These are phyloP conservation scores for Capitella teleta DNA, from an alignment of 1,140 invertebrate species.

Conservation along the genomic window DNA sequence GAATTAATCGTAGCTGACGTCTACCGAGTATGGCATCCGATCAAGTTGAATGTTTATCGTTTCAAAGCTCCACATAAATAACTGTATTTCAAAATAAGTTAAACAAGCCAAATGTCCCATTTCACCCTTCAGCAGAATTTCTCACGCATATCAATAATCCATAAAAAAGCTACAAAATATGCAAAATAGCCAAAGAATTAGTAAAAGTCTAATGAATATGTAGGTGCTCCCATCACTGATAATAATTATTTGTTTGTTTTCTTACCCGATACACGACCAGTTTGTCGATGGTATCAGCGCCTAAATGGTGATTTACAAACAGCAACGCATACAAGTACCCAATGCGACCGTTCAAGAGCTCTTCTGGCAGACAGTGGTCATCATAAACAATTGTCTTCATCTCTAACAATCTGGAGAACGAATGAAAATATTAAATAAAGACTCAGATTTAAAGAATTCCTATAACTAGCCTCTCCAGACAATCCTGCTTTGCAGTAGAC, in stretches of 20 bases:
- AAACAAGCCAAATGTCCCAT: too few species aligned
- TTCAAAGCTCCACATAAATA: too few species aligned
- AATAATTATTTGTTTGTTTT: not conserved
- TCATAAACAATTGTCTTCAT: not conserved
- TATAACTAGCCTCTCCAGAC: slow-evolving; percentile 28
- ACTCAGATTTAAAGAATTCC: not conserved
- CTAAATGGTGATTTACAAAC: slow-evolving; percentile 45
- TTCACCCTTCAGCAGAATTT: not conserved
- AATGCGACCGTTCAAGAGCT: slow-evolving; percentile 69
- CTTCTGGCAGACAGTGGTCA: slow-evolving; percentile 54
- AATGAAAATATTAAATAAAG: not conserved
- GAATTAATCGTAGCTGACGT: too few species aligned
- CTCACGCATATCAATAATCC: not conserved
- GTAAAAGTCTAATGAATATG: not conserved
- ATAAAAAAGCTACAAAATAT: not conserved
- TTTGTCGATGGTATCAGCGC: slow-evolving; percentile 20
- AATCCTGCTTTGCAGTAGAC: slow-evolving; percentile 19
- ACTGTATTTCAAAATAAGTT: too few species aligned
- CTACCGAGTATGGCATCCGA: too few species aligned
- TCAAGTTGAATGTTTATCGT: too few species aligned
- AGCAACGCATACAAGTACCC: slow-evolving; percentile 65
- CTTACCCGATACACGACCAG: slow-evolving; percentile 19
- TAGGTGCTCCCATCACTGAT: not conserved
- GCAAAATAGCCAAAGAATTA: not conserved
- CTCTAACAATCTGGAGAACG: not conserved